Conservation (phyloP, 2,113 vertebrate species). For the Cochlearius cochlearius region DNA sequence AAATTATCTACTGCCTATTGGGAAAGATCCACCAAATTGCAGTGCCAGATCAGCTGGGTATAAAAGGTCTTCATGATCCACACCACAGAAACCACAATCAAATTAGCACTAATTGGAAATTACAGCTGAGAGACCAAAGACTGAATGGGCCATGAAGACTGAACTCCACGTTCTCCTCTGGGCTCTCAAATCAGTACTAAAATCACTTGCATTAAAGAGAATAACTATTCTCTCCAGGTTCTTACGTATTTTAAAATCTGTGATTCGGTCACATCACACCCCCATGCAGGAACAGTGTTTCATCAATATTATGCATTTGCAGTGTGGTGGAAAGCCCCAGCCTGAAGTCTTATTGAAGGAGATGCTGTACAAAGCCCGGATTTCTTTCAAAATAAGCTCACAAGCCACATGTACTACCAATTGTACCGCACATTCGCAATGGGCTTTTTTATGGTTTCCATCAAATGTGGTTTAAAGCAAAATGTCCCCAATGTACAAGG, state of each 20-base stretch:
- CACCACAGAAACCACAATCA: constrained; percentile 41
- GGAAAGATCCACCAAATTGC: constrained; percentile 8
- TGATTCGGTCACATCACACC: background rate
- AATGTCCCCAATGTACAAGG: background rate
- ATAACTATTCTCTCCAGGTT: background rate
- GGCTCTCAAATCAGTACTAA: constrained; percentile 14
- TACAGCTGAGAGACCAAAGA: constrained; percentile 7
- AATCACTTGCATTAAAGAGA: background rate
- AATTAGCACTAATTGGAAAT: constrained; percentile 42
- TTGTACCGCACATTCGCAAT: background rate
- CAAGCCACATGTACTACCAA: background rate
- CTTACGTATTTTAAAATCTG: background rate
- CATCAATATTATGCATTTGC: background rate
- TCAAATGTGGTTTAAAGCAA: background rate
- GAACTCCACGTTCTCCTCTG: background rate
- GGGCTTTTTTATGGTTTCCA: background rate
- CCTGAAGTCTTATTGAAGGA: background rate
- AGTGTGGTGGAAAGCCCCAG: background rate
- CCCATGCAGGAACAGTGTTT: background rate
- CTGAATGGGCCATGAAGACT: constrained; percentile 45
- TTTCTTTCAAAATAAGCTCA: background rate
- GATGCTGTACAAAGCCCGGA: background rate
- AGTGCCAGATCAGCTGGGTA: background rate
- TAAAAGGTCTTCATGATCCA: background rate
- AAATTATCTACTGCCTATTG: background rate